Evolutionary conservation across 2,797 vertebrate genomes (phyloP).

Genomic region (Distichodus sexfasciatus): DNA sequence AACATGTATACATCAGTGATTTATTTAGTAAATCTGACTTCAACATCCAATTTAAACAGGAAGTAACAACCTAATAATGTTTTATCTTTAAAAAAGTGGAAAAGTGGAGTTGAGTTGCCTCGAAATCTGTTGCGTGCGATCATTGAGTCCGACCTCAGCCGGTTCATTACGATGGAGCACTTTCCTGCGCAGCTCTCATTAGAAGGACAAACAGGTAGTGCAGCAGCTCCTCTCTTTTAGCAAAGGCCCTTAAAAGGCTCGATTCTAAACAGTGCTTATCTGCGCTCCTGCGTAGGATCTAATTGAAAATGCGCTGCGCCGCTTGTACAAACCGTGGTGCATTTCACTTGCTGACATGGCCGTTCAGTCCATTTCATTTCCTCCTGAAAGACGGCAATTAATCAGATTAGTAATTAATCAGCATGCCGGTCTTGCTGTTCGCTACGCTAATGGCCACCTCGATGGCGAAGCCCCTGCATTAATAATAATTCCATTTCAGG

Average conservation of each 20-base stretch:
- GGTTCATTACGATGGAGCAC: neutral
- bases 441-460: conserved; percentile 73
- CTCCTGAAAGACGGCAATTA: conserved; percentile 68
- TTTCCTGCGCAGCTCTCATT: neutral
- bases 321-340: conserved; percentile 23
- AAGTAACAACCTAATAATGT: neutral
- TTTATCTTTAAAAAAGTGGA: neutral
- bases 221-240: conserved; percentile 18
- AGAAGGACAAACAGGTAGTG: conserved; percentile 15
- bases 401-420: conserved; percentile 82
- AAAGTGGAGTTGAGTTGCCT: neutral
- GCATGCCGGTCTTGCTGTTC: conserved; percentile 60
- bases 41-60: conserved; percentile 8
- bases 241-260: conserved; percentile 30
- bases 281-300: neutral
- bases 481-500: conserved; percentile 77
- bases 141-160: neutral
- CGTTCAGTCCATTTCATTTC: conserved; percentile 59
- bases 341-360: conserved; percentile 23
- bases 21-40: neutral
- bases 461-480: conserved; percentile 73
- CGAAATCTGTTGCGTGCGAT: neutral
- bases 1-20: conserved; percentile 6
- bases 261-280: conserved; percentile 21
- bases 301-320: conserved; percentile 15